Evolutionary conservation across 1,140 invertebrate species (phyloP).

Genomic region (Nasonia giraulti): DNA sequence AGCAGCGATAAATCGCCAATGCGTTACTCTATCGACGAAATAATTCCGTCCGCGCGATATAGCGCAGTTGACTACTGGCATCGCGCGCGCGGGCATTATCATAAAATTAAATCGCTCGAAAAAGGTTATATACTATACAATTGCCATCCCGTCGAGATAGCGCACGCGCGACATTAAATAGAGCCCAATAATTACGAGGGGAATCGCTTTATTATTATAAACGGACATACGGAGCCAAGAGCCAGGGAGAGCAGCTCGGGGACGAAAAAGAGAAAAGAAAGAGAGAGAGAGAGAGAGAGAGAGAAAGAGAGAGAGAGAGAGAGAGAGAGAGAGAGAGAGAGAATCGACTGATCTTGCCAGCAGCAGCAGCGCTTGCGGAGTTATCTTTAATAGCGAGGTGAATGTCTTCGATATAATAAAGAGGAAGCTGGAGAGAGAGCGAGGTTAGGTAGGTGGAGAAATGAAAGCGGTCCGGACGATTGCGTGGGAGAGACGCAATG

Average conservation of each 20-base stretch:
- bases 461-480: background rate
- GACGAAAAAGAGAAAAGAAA: background rate
- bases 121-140: background rate
- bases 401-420: conserved; percentile 37
- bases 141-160: background rate
- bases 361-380: background rate
- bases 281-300: background rate
- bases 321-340: background rate
- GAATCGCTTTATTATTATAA: conserved; percentile 29
- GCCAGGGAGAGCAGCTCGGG: background rate
- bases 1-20: no score
- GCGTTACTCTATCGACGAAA: no score
- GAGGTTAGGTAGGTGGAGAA: background rate
- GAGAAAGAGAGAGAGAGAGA: background rate
- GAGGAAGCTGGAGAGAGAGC: background rate
- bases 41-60: background rate
- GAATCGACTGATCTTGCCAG: conserved; percentile 4
- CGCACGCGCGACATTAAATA: background rate
- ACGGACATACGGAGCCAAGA: background rate
- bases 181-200: conserved; percentile 3
- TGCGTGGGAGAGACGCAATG: conserved; percentile 8
- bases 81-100: background rate
- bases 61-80: background rate
- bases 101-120: conserved; percentile 16
- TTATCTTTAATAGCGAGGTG: conserved; percentile 39